Base-by-base conservation (phyloP, 2,113 vertebrate species). In the Pangasianodon gigas region DNA sequence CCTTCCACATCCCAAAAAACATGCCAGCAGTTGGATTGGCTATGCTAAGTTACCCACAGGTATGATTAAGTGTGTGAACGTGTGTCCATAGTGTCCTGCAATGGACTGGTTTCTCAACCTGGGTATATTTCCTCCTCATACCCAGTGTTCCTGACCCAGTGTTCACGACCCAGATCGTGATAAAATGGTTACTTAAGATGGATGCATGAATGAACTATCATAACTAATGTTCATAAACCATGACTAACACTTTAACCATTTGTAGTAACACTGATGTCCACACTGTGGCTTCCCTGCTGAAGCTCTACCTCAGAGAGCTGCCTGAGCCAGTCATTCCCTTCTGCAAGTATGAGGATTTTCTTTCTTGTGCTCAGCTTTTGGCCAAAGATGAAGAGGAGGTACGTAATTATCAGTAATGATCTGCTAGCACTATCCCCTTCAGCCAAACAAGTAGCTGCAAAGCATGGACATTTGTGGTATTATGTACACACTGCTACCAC, bases 261-360 rank as follows among this genome's bases (percentile, higher is more conserved):
- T 93, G 77, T 95, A 99, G 98, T 94, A 97, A 97, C 74, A 99
- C 98, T 0, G 98, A 99, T 11, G 96, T 99, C 94, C 98, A 99
- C 96, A 98, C 98, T 0, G 98, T 99, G 95, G 98, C 98, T 8
- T 99, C 98, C 62, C 96, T 99, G 92, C 94, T 99, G 93, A 99
- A 99, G 95, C 95, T 98, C 89, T 99, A 99, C 92, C 96, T 99
- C 41, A 95, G 98, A 89, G 98, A 99, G 96, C 96, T 99, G 87
- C 98, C 98, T 0, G 98, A 99, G 93, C 98, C 98, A 0, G 97
- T 99, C 93, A 95, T 99, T 90, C 98, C 98, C 83, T 99, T 98
- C 95, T 96, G 96, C 94, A 98, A 98, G 94, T 99, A 99, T 0
- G 97, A 99, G 92, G 97, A 98, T 93, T 99, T 99, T 93, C 96